Conservation (phyloP, 2,113 vertebrate genomes). For the Phocoena sinus region DNA sequence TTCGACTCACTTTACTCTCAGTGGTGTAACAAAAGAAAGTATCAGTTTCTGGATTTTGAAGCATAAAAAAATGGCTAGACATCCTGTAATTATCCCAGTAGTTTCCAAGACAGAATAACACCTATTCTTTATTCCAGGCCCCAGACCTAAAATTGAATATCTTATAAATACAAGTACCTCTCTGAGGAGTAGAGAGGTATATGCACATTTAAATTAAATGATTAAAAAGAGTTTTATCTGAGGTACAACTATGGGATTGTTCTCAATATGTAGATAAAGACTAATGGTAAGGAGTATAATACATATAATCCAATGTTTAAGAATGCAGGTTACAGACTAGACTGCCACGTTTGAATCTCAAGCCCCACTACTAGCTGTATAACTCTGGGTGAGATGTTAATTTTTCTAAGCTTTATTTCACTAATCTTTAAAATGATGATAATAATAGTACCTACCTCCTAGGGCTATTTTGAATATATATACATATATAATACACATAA, state of each 20-base stretch:
- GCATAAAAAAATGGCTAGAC: neutral
- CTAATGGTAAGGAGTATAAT: neutral
- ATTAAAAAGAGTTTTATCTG: neutral
- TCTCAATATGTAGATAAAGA: neutral
- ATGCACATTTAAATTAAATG: neutral
- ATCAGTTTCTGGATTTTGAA: neutral
- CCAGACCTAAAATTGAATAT: neutral
- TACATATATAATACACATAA: neutral
- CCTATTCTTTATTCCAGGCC: neutral
- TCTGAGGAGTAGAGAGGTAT: neutral
- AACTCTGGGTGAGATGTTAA: neutral
- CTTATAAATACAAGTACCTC: neutral
- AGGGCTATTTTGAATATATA: neutral
- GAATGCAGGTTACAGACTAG: neutral
- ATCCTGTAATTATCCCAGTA: neutral
- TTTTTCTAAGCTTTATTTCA: conserved; percentile 21
- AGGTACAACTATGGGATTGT: neutral
- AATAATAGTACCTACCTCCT: neutral
- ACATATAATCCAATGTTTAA: neutral
- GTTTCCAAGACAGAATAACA: neutral
- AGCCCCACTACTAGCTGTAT: neutral
- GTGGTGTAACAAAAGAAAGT: neutral
- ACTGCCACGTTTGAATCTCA: neutral
- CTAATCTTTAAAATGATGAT: conserved; percentile 13
- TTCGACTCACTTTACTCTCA: neutral